phyloP scores from a whole-genome alignment of 1,140 invertebrate genomes.

The Heterodera carotae region DNA sequence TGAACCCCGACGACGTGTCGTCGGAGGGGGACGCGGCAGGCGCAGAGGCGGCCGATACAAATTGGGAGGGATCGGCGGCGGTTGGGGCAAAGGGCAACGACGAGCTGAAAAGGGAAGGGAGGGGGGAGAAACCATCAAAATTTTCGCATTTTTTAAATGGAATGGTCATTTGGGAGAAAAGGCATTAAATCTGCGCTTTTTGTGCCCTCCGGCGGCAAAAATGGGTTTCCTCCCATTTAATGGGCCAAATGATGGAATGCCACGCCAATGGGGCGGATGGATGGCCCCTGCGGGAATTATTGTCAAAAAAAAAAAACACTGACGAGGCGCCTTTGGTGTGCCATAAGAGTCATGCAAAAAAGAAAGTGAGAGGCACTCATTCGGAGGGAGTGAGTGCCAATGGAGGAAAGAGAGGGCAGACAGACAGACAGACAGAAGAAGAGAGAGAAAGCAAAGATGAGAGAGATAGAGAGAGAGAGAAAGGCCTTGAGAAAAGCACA shows the following conservation, averaged over 20 bases:
- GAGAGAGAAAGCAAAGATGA: no score
- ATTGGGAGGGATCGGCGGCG: not conserved
- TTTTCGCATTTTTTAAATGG: no score
- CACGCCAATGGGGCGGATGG: no score
- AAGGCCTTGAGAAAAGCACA: no score
- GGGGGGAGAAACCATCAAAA: not conserved
- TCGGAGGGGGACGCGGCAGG: not conserved
- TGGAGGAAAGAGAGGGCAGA: no score
- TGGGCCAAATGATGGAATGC: not conserved
- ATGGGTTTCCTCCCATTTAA: not conserved
- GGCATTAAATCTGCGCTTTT: not conserved
- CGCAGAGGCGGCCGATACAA: not conserved
- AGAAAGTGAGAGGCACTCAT: not conserved
- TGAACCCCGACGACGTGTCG: slow-evolving; percentile 28
- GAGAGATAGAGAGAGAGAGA: no score
- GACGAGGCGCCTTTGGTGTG: not conserved
- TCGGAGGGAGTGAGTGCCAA: not conserved
- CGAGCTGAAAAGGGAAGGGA: no score
- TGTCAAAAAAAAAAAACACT: not conserved
- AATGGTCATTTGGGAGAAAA: not conserved
- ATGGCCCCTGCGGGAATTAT: not conserved
- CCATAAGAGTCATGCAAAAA: not conserved
- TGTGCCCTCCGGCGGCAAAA: not conserved
- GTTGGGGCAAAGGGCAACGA: no score
- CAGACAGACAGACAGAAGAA: no score